Evolutionary conservation across 2,888 invertebrate genomes (phyloP).

Genomic region (Allolobophora icterica): DNA sequence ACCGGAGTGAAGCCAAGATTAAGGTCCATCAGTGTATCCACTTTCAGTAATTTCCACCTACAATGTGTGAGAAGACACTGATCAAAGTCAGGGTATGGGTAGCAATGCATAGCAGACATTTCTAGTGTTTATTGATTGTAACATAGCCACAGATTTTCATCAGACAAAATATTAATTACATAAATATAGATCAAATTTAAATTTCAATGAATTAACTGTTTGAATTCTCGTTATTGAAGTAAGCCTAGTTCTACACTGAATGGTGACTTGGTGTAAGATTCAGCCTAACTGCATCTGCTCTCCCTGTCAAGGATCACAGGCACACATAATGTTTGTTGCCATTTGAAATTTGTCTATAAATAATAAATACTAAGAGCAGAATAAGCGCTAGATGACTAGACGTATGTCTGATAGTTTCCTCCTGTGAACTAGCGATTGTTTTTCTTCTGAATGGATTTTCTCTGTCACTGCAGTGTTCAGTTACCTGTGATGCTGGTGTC

Average conservation of each 20-base stretch:
- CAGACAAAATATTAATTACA: no score
- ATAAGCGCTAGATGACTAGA: neutral
- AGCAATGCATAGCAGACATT: neutral
- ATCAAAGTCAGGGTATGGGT: neutral
- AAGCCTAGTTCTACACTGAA: no score
- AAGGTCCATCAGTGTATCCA: neutral
- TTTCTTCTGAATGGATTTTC: neutral
- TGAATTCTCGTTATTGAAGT: no score
- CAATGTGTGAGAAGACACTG: neutral
- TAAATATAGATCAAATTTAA: no score
- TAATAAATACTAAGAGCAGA: neutral
- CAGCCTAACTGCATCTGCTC: no score
- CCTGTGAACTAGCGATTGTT: no score
- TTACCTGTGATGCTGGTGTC: slow-evolving; percentile 71
- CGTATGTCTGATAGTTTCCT: neutral
- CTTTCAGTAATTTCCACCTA: neutral
- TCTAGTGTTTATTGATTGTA: neutral
- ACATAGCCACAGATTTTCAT: neutral
- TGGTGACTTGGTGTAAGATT: no score
- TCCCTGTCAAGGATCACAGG: no score
- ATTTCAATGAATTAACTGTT: no score
- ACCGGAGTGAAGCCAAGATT: neutral
- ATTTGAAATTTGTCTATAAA: neutral
- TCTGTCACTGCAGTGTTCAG: slow-evolving; percentile 70
- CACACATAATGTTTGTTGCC: no score